These are phyloP conservation scores for Bombus superbus DNA, from an alignment of 1,140 invertebrate genomes.

Conservation along the genomic window DNA sequence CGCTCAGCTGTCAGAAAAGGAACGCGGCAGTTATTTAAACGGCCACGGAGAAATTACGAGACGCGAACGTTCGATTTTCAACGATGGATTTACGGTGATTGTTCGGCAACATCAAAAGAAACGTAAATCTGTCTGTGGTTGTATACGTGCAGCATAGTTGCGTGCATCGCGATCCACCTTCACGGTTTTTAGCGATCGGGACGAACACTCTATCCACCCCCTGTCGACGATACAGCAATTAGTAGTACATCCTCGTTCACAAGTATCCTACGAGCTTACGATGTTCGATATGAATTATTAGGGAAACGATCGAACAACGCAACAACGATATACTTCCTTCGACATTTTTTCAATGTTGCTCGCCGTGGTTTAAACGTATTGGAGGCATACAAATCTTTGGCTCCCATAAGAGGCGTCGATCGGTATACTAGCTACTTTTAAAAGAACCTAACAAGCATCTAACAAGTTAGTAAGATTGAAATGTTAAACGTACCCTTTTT, in stretches of 20 bases:
- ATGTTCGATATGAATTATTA: background rate
- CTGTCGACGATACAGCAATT: slow-evolving; percentile 31
- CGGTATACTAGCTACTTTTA: too few relatives aligned
- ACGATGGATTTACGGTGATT: slow-evolving; percentile 31
- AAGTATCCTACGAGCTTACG: background rate
- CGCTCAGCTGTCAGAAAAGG: too few relatives aligned
- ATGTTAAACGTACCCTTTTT: too few relatives aligned
- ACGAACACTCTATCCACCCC: background rate
- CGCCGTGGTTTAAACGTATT: too few relatives aligned
- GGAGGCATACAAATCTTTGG: rapidly evolving
- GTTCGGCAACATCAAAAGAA: slow-evolving; percentile 43
- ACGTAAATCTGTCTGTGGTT: background rate
- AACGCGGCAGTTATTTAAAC: slow-evolving; percentile 20
- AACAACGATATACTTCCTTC: too few relatives aligned
- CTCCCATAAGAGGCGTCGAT: too few relatives aligned
- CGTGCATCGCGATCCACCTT: background rate
- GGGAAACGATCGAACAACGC: too few relatives aligned
- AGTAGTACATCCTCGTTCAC: background rate
- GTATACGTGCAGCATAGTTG: background rate
- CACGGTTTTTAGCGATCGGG: slow-evolving; percentile 1
- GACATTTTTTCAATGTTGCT: too few relatives aligned
- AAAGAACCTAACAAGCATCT: too few relatives aligned
- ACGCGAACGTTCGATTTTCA: slow-evolving; percentile 22
- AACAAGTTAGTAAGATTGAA: too few relatives aligned
- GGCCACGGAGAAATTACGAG: slow-evolving; percentile 9